These are phyloP conservation scores for Danaus melanippus DNA, from an alignment of 1,140 invertebrate genomes.

Conservation along the genomic window DNA sequence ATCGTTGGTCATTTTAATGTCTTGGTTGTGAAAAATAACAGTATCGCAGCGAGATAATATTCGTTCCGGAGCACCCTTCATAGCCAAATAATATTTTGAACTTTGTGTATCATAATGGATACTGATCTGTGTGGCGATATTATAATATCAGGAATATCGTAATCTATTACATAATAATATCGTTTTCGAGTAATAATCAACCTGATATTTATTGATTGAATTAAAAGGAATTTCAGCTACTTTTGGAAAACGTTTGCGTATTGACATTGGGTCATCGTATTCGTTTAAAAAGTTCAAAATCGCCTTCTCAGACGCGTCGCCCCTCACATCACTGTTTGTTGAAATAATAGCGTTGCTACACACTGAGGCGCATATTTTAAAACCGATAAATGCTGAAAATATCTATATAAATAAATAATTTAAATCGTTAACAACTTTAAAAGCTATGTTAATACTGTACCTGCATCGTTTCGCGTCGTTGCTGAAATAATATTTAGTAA, in stretches of 20 bases:
- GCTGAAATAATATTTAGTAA: constrained; percentile 26
- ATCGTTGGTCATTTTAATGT: constrained; percentile 67
- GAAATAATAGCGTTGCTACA: constrained; percentile 41
- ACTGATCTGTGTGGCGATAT: constrained; percentile 74
- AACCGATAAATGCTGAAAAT: constrained; percentile 31
- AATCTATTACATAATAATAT: too few relatives aligned
- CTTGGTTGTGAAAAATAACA: constrained; percentile 80
- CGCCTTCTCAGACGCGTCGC: constrained; percentile 57
- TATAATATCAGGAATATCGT: too few relatives aligned
- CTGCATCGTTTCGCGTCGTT: constrained; percentile 22
- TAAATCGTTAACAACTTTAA: too few relatives aligned
- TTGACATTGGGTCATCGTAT: constrained; percentile 31
- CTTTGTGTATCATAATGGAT: constrained; percentile 73
- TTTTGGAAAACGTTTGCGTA: constrained; percentile 42
- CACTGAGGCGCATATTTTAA: constrained; percentile 46
- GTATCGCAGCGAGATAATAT: constrained; percentile 85
- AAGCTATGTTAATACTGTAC: constrained; percentile 13
- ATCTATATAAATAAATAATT: neutral
- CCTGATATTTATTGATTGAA: constrained; percentile 74
- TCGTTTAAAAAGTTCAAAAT: constrained; percentile 51
- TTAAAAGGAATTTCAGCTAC: constrained; percentile 72
- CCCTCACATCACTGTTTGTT: constrained; percentile 27
- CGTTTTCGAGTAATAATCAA: constrained; percentile 76
- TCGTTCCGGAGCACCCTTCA: constrained; percentile 95
- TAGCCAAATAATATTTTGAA: constrained; percentile 77